phyloP scores from a whole-genome alignment of 2,797 vertebrate species.

The Staurois parvus region DNA sequence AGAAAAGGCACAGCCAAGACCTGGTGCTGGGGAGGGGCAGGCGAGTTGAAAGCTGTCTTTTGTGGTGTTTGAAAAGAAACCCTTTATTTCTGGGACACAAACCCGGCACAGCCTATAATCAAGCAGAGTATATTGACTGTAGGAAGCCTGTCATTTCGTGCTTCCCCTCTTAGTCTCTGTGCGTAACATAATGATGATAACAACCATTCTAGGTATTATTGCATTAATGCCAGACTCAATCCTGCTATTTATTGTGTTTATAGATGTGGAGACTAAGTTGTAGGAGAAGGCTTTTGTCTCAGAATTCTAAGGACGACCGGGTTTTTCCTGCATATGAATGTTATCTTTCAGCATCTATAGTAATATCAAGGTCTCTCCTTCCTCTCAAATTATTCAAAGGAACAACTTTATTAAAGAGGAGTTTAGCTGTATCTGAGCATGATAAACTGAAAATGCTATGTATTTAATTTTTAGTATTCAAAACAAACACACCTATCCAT shows the following conservation, averaged over 20 bases:
- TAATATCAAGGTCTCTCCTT: background rate
- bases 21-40: slow-evolving; percentile 60
- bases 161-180: background rate
- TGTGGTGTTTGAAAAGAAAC: slow-evolving; percentile 30
- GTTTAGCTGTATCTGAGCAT: no score
- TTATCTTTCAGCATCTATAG: background rate
- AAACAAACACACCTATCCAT: no score
- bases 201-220: slow-evolving; percentile 53
- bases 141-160: slow-evolving; percentile 48
- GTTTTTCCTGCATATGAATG: background rate
- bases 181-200: slow-evolving; percentile 26
- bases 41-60: slow-evolving; percentile 36
- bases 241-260: slow-evolving; percentile 24
- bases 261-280: slow-evolving; percentile 4
- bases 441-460: no score
- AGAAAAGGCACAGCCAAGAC: slow-evolving; percentile 60
- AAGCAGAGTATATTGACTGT: slow-evolving; percentile 29
- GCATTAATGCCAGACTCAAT: slow-evolving; percentile 38
- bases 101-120: slow-evolving; percentile 42
- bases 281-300: slow-evolving; percentile 8
- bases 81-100: slow-evolving; percentile 41
- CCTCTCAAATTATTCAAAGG: background rate
- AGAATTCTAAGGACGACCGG: slow-evolving; percentile 7
- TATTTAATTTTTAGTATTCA: no score
- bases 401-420: background rate